Base-by-base conservation (phyloP, 2,797 vertebrate species). In the Pampus argenteus region DNA sequence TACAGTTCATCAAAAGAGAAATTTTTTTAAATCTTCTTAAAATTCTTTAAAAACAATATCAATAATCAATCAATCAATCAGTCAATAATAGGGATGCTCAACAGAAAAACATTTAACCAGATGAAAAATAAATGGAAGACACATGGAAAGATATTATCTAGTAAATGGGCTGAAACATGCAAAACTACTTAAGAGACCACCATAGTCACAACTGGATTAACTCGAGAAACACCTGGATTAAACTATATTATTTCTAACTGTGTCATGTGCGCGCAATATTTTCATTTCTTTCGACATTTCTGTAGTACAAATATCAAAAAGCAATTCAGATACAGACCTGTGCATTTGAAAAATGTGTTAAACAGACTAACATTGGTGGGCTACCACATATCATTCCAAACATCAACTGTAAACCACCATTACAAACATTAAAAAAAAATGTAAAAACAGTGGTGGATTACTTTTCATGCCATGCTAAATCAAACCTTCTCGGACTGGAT, bases 331-430 rank as follows among this genome's bases (percentile, higher is more conserved):
- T 73, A 58, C 20, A 66, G 42, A 45, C 22, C 52, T 65, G 10
- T 31, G 20, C 14, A 26, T 8, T 47, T 57, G 2, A 23, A 52
- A 26, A 44, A 42, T 38, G 8, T 18, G 23, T 44, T 50, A 50
- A 13, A 20, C 29, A 51, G 48, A 40, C 29, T 38, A 48, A 26
- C 44, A 40, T 20, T 76, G 58, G 61, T 69, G 77, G 62, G 34
- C 55, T 59, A 59, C 58, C 50, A 29, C 50, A 52, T 48, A 66
- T 71, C 40, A 50, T 67, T 49, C 11, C 29, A 0, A 63, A 50
- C 36, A 80, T 82, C 44, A 70, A 45, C 52, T 55, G 20, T 51
- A 75, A 67, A 71, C 73, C 49, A 38, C 45, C 57, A 69, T 34
- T 52, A 77, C 65, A 76, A 59, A 40, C 17, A 45, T 6, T 7